Evolutionary conservation across 2,113 vertebrate species (phyloP).

Genomic region (Pterocles gutturalis): DNA sequence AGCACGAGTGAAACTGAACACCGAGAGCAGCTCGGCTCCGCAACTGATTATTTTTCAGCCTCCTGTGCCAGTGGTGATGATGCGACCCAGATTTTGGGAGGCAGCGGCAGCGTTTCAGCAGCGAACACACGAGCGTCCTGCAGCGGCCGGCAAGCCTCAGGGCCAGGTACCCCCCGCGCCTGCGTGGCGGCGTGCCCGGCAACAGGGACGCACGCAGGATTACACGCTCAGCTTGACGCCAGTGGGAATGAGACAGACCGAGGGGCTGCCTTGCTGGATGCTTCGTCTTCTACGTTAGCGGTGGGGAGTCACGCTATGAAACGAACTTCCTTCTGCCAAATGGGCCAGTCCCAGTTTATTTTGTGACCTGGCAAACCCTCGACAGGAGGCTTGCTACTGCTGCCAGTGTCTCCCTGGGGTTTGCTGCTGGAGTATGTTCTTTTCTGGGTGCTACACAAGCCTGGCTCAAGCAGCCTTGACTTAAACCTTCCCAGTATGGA

Average conservation of each 20-base stretch:
- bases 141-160: rapidly evolving
- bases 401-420: neutral
- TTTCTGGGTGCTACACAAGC: neutral
- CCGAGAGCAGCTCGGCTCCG: neutral
- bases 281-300: rapidly evolving
- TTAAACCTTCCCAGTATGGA: neutral
- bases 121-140: rapidly evolving
- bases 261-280: neutral
- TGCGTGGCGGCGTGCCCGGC: rapidly evolving
- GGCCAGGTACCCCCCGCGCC: rapidly evolving
- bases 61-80: neutral
- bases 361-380: neutral
- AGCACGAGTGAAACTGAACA: neutral
- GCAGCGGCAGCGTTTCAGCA: neutral
- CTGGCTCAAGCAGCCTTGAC: neutral
- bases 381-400: rapidly evolving
- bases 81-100: neutral
- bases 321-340: neutral
- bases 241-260: rapidly evolving
- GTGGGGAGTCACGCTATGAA: neutral
- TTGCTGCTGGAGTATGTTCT: neutral
- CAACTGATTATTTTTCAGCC: neutral
- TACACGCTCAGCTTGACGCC: rapidly evolving
- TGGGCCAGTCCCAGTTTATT: neutral
- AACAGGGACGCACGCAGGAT: rapidly evolving